Evolutionary conservation across 2,888 invertebrate species (phyloP).

Genomic region (Sminthurinus aureus): DNA sequence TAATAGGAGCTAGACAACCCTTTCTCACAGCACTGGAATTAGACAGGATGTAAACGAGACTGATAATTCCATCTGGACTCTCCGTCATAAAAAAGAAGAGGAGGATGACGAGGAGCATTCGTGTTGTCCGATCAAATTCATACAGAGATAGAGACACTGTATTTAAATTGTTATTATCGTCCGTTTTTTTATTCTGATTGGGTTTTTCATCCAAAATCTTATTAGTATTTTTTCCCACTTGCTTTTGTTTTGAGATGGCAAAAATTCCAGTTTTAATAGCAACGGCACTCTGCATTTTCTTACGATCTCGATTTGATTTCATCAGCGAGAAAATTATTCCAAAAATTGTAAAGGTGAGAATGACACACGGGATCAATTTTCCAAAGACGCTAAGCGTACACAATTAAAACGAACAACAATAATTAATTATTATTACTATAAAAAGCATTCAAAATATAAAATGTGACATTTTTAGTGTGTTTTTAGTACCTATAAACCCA

Average conservation of each 20-base stretch:
- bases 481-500: not conserved
- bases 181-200: not conserved
- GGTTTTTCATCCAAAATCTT: not conserved
- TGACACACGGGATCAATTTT: not conserved
- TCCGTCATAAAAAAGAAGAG: not conserved
- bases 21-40: not conserved
- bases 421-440: not conserved
- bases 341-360: not conserved
- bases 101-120: not conserved
- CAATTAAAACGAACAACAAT: not conserved
- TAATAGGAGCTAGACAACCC: not conserved
- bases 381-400: not conserved
- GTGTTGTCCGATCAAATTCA: constrained; percentile 1
- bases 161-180: not conserved
- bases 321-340: not conserved
- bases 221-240: not conserved
- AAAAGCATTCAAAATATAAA: too few relatives aligned
- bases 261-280: not conserved
- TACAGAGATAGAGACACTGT: too few relatives aligned
- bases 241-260: not conserved
- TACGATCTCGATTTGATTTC: not conserved
- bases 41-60: not conserved
- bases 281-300: not conserved
- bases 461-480: not conserved
- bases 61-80: not conserved